Evolutionary conservation across 2,888 invertebrate species (phyloP), one percentile per base, ranked within the genome.

Genomic region (Pachycephus smyrnensis): DNA sequence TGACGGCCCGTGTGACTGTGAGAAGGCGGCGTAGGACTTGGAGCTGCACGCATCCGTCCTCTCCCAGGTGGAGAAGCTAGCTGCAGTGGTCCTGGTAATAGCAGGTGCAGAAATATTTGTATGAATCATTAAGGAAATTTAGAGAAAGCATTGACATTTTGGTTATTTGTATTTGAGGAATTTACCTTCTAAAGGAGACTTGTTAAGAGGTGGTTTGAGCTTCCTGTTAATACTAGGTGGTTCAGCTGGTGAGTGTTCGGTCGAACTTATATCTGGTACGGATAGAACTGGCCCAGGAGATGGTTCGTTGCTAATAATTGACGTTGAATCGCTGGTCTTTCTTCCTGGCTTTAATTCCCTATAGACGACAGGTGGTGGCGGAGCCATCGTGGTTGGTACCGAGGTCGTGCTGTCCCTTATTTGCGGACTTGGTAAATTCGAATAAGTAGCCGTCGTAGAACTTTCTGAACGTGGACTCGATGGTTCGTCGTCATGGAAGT

Each of bases 171-270:
- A 15, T 68, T 76, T 32, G 23, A 23, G 31, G 73, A 55, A 73
- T 69, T 81, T 84, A 90, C 90, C 90, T 77, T 91, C 91, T 37
- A 86, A 80, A 35, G 89, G 86, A 68, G 89, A 85, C 77, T 89
- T 90, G 75, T 85, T 88, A 36, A 90, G 84, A 15, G 87, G 84
- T 76, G 97, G 97, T 91, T 97, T 97, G 69, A 97, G 92, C 73
- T 95, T 95, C 76, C 97, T 93, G 89, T 97, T 96, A 36, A 98
- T 97, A 68, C 94, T 94, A 23, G 97, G 97, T 71, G 97, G 96
- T 79, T 94, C 89, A 11, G 90, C 89, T 23, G 91, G 90, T 77
- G 87, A 89, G 82, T 89, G 90, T 79, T 90, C 91, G 12, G 88
- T 85, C 32, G 89, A 88, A 81, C 89, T 91, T n/a, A 85, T 79